A percentile compares a stretch with the other conserved stretches of the same genome.
phyloP scores from a whole-genome alignment of 1,140 invertebrate species.

The Ceratosolen fusciceps region DNA sequence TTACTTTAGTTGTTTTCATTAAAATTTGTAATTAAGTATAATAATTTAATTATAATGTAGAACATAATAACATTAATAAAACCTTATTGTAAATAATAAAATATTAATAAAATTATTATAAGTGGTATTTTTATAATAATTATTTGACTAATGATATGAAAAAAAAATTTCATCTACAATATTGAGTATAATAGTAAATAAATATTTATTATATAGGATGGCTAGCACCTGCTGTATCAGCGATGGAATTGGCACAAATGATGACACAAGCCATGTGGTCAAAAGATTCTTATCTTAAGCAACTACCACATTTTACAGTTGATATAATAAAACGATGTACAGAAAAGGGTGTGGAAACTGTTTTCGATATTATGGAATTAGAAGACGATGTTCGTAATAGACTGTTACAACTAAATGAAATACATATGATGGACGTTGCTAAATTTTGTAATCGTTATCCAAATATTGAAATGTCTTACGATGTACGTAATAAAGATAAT shows the following conservation, averaged over 20 bases:
- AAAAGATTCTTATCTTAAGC: slow-evolving; percentile 97
- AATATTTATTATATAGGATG: slow-evolving; percentile 77
- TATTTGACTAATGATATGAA: too few species aligned
- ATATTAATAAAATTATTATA: too few species aligned
- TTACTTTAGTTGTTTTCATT: too few species aligned
- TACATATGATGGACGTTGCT: slow-evolving; percentile 97
- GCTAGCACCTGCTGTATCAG: slow-evolving; percentile 96
- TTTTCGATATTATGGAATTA: slow-evolving; percentile 99
- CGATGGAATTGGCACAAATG: slow-evolving; percentile 99
- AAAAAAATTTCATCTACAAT: too few species aligned
- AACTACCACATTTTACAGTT: slow-evolving; percentile 93
- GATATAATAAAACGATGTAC: slow-evolving; percentile 94
- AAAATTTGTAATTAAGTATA: too few species aligned
- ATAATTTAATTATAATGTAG: too few species aligned
- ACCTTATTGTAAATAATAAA: too few species aligned
- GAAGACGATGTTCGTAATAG: slow-evolving; percentile 94
- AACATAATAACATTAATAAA: too few species aligned
- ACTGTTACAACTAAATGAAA: slow-evolving; percentile 86
- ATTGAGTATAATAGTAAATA: background rate
- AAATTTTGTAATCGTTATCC: slow-evolving; percentile 99
- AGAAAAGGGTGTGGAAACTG: slow-evolving; percentile 93
- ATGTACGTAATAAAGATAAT: slow-evolving; percentile 87
- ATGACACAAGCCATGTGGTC: slow-evolving; percentile 99
- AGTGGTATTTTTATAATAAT: too few species aligned
- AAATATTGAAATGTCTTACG: slow-evolving; percentile 97